Percentiles rank a stretch among this genome's conserved stretches.
Evolutionary conservation across 2,113 vertebrate species (phyloP).

Genomic region (Grantiella picta): DNA sequence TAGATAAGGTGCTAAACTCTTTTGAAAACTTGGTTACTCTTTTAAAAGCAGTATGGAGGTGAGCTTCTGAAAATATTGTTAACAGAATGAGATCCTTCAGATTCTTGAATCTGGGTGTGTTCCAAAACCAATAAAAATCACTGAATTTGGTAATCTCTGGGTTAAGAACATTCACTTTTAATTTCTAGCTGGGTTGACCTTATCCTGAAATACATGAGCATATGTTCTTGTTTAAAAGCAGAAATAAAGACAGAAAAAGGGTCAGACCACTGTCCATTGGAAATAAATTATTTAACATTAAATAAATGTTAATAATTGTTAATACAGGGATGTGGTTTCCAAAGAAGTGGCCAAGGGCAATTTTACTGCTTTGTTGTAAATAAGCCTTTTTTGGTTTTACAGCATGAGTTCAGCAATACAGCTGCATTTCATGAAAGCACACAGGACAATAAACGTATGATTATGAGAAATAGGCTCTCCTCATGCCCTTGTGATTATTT

Average conservation of each 20-base stretch:
- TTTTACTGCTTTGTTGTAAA: neutral
- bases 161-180: neutral
- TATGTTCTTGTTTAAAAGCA: neutral
- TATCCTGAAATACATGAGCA: neutral
- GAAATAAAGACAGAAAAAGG: neutral
- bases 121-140: neutral
- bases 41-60: neutral
- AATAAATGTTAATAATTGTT: too few species aligned
- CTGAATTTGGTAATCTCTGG: neutral
- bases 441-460: neutral
- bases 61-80: neutral
- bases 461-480: neutral
- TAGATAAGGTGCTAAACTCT: neutral
- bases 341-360: neutral
- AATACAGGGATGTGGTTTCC: neutral
- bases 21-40: neutral
- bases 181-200: neutral
- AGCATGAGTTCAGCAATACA: neutral
- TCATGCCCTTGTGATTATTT: neutral
- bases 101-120: neutral
- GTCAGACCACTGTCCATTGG: neutral
- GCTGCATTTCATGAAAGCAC: neutral
- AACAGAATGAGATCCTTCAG: neutral
- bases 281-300: too few species aligned
- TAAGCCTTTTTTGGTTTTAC: neutral